phyloP scores from a whole-genome alignment of 2,888 invertebrate species.

The Caenorhabditis angaria region DNA sequence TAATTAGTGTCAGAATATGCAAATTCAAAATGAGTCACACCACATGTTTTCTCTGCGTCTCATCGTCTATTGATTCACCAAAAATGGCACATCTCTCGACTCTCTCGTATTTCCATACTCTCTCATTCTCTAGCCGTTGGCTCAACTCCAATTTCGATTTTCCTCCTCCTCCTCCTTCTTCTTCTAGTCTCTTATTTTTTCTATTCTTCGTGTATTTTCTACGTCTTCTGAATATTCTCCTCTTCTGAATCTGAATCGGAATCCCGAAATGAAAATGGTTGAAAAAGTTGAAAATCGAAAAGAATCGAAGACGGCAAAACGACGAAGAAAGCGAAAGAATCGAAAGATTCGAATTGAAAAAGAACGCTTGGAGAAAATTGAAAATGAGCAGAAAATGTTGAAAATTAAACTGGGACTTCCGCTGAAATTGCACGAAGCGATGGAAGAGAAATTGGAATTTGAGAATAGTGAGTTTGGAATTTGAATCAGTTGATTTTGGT shows the following conservation, averaged over 20 bases:
- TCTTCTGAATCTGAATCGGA: background rate
- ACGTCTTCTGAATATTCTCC: constrained; percentile 5
- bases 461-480: background rate
- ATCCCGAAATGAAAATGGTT: too few species aligned
- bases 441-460: background rate
- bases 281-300: background rate
- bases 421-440: background rate
- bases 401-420: background rate
- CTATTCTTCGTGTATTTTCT: background rate
- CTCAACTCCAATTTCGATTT: constrained; percentile 7
- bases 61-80: background rate
- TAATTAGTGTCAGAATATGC: too few species aligned
- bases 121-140: constrained; percentile 5
- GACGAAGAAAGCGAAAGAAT: constrained; percentile 1
- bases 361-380: background rate
- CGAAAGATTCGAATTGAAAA: background rate
- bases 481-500: too few species aligned
- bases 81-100: constrained; percentile 7
- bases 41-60: background rate
- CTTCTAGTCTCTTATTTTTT: constrained; percentile 5
- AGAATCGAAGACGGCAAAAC: background rate
- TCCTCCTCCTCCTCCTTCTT: constrained; percentile 8
- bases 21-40: too few species aligned
- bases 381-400: background rate
- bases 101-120: constrained; percentile 8